Evolutionary conservation across 1,140 invertebrate species (phyloP), one percentile per base, ranked within the genome.

Genomic region (Caerostris darwini): DNA sequence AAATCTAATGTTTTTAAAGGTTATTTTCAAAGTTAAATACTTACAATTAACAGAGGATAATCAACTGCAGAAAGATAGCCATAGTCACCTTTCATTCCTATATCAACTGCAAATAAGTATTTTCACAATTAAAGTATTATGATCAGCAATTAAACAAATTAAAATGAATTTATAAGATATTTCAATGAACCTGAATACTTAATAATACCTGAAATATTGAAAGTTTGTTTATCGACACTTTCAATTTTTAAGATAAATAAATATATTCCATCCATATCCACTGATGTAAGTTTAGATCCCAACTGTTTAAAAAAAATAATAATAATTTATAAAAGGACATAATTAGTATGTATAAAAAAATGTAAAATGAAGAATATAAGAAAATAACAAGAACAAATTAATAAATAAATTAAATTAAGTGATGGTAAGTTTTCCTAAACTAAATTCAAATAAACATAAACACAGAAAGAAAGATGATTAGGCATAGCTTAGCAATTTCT

Each of bases 1-100:
- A 34, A 34, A 34, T 34, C 34, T 34, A 34, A 34, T 34, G 34
- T 34, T 34, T 87, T 64, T n/a, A 12, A 85, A 12, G 14, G 57
- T 53, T 81, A 94, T 94, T 59, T 19, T 53, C n/a, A 88, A 14
- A 34, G 34, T 34, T 64, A 67, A 56, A 87, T 67, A 95, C 95
- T 96, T 96, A 97, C 97, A 77, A 97, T 97, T 91, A 98, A 95
- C 17, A 98, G 96, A 12, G 97, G 98, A 97, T 97, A 98, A 95
- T 98, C 97, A 8, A 97, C 96, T 54, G 98, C 98, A 58, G 98
- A 98, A 58, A 98, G 96, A 96, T 97, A 98, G 5, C 97, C 97
- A 96, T 97, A 96, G 17, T 96, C 95, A 56, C 97, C 97, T 95
- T 97, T 96, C 96, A 98, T 97, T 95, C 97, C 97, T 90, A 98